Percentiles rank a stretch among this genome's conserved stretches.
Evolutionary conservation across 2,797 vertebrate genomes (phyloP).

Genomic region (Crenichthys baileyi): DNA sequence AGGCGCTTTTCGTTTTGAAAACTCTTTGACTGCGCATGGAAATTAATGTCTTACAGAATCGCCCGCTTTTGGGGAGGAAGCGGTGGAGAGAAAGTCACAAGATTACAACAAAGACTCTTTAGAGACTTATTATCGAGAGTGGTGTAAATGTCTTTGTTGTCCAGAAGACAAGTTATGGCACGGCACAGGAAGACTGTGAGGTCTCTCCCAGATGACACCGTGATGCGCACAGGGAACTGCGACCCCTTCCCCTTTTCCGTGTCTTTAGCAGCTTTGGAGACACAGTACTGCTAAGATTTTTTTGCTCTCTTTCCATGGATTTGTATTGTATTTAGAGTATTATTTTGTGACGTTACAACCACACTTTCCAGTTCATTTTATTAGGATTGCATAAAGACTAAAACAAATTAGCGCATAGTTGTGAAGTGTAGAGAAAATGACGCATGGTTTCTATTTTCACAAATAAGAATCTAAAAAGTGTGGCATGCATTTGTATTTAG

Average conservation of each 20-base stretch:
- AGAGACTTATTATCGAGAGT: constrained; percentile 48
- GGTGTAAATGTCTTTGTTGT: constrained; percentile 34
- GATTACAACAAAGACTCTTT: constrained; percentile 38
- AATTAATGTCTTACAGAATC: constrained; percentile 34
- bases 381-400: not conserved
- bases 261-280: constrained; percentile 41
- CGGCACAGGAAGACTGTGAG: constrained; percentile 46
- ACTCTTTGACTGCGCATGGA: constrained; percentile 18
- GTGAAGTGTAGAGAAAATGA: not conserved
- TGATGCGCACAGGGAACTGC: constrained; percentile 31
- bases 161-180: constrained; percentile 76
- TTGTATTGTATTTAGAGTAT: not conserved
- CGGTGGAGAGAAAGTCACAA: not conserved
- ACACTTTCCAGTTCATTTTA: not conserved
- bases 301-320: not conserved
- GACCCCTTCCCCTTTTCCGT: constrained; percentile 32
- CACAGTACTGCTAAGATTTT: constrained; percentile 26
- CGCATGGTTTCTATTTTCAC: not conserved
- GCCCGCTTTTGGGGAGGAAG: constrained; percentile 57
- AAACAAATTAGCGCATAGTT: not conserved
- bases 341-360: not conserved
- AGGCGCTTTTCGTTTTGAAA: constrained; percentile 12
- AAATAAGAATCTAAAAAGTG: not conserved
- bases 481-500: not conserved
- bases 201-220: constrained; percentile 62